Percentiles rank a stretch among this genome's conserved stretches.
phyloP scores from a whole-genome alignment of 2,888 invertebrate species.

The Allolobophora icterica region DNA sequence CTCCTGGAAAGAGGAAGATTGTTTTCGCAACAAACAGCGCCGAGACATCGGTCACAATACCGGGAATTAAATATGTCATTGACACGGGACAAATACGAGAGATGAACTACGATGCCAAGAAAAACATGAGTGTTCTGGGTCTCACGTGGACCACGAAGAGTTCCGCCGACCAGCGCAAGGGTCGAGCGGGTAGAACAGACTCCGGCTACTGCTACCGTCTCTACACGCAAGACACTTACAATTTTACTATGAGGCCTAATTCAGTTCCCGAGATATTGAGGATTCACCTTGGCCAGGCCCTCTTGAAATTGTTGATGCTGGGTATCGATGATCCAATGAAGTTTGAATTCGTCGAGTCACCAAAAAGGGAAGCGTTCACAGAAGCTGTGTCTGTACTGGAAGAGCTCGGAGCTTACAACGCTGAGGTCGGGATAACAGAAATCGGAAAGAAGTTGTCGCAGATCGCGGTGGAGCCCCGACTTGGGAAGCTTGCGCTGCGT shows the following conservation, averaged over 20 bases:
- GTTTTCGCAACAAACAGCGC: slow-evolving; percentile 66
- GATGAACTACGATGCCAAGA: slow-evolving; percentile 58
- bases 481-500: slow-evolving; percentile 53
- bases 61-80: slow-evolving; percentile 64
- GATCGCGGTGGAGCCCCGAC: slow-evolving; percentile 58
- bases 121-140: slow-evolving; percentile 56
- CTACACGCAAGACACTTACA: slow-evolving; percentile 58
- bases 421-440: slow-evolving; percentile 53
- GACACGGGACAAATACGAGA: slow-evolving; percentile 65
- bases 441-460: slow-evolving; percentile 58
- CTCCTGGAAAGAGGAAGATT: slow-evolving; percentile 58
- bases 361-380: slow-evolving; percentile 52
- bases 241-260: slow-evolving; percentile 53
- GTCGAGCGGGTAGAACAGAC: slow-evolving; percentile 64
- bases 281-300: slow-evolving; percentile 56
- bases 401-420: slow-evolving; percentile 56
- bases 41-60: slow-evolving; percentile 65
- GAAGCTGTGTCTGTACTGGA: slow-evolving; percentile 54
- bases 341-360: slow-evolving; percentile 63
- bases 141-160: slow-evolving; percentile 57
- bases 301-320: slow-evolving; percentile 59
- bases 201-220: slow-evolving; percentile 63
- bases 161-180: slow-evolving; percentile 65
- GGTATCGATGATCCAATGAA: slow-evolving; percentile 53
- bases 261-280: slow-evolving; percentile 62